phyloP scores from a whole-genome alignment of 2,888 invertebrate genomes.

The Dolomedes plantarius region DNA sequence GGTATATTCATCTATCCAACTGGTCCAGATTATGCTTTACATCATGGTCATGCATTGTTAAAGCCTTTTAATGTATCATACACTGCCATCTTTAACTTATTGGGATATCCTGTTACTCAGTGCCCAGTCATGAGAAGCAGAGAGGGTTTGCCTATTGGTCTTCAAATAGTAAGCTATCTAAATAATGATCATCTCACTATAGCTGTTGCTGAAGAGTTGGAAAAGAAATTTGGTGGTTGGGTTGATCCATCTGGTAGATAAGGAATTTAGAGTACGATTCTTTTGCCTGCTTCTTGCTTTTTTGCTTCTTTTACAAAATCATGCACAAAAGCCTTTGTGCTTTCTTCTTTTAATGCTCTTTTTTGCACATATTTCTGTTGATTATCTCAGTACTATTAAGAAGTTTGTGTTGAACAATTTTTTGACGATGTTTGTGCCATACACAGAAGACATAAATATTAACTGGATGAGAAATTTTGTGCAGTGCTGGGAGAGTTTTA shows the following conservation, averaged over 20 bases:
- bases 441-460: too few relatives aligned
- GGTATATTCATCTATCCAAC: constrained; percentile 93
- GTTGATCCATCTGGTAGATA: constrained; percentile 74
- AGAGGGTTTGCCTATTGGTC: constrained; percentile 85
- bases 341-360: not conserved
- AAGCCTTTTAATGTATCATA: constrained; percentile 91
- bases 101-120: constrained; percentile 91
- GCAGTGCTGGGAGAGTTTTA: too few relatives aligned
- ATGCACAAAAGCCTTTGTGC: too few relatives aligned
- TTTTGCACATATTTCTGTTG: too few relatives aligned
- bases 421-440: too few relatives aligned
- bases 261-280: too few relatives aligned
- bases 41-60: constrained; percentile 89
- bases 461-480: too few relatives aligned
- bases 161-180: constrained; percentile 81
- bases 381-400: too few relatives aligned
- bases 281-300: too few relatives aligned
- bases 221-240: constrained; percentile 90
- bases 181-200: constrained; percentile 87
- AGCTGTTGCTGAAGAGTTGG: constrained; percentile 87
- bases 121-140: constrained; percentile 86
- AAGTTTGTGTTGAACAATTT: too few relatives aligned
- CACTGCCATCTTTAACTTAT: constrained; percentile 89
- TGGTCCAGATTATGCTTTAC: constrained; percentile 91
- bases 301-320: too few relatives aligned